Evolutionary conservation across 2,113 vertebrate genomes (phyloP).

Genomic region (Zosterops borbonicus): DNA sequence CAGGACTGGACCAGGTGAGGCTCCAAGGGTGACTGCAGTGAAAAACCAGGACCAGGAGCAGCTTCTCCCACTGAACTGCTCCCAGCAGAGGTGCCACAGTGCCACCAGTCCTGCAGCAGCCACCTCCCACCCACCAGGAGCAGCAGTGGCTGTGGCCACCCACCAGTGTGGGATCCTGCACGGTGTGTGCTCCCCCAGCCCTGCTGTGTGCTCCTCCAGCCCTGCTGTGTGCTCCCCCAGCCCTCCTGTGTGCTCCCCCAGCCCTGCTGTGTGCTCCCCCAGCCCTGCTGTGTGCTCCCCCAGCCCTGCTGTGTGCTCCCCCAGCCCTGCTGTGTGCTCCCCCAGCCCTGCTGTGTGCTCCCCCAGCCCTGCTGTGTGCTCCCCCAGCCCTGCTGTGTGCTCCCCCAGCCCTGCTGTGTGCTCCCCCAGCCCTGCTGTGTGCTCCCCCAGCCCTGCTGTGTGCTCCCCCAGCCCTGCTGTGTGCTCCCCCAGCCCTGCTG

Average conservation of each 20-base stretch:
- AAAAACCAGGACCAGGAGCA: background rate
- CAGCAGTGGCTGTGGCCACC: background rate
- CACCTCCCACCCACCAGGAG: accelerated
- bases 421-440: background rate
- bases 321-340: background rate
- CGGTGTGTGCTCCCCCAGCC: background rate
- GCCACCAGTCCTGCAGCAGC: background rate
- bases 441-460: background rate
- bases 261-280: background rate
- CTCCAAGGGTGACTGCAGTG: background rate
- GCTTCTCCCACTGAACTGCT: accelerated
- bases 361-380: too few relatives aligned
- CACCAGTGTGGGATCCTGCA: accelerated
- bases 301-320: background rate
- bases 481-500: background rate
- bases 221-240: background rate
- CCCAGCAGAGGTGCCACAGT: accelerated
- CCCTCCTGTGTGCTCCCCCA: background rate
- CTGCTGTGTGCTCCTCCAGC: background rate
- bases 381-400: too few relatives aligned
- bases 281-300: background rate
- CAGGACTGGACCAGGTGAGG: background rate
- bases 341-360: background rate
- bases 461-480: background rate
- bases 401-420: too few relatives aligned